Conservation (phyloP, 2,113 vertebrate species). For the Leucosticte australis region DNA sequence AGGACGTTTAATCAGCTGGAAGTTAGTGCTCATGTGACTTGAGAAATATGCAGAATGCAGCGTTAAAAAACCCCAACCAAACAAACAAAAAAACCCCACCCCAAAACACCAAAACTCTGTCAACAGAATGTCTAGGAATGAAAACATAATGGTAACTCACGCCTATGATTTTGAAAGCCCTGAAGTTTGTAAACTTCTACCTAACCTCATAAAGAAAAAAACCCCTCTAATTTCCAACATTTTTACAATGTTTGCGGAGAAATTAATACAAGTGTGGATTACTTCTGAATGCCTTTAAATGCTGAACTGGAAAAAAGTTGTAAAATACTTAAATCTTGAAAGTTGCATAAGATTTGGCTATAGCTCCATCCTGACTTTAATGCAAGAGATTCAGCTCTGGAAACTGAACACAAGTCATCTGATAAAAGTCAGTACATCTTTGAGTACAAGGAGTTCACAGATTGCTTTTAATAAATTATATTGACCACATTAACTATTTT, state of each 20-base stretch:
- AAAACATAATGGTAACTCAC: background rate
- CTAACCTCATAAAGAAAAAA: background rate
- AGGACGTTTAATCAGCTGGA: background rate
- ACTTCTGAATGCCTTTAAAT: background rate
- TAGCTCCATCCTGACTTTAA: background rate
- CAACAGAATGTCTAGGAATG: background rate
- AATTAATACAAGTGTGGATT: background rate
- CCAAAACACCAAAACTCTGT: background rate
- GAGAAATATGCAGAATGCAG: background rate
- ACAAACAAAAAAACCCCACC: no score
- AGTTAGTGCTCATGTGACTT: background rate
- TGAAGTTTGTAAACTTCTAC: background rate
- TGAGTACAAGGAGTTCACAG: background rate
- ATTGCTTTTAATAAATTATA: background rate
- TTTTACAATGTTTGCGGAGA: background rate
- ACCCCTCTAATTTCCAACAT: accelerated
- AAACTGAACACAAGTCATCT: background rate
- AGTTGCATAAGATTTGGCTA: background rate
- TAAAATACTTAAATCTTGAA: background rate
- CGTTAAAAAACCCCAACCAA: background rate
- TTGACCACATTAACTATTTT: background rate
- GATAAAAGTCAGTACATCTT: background rate
- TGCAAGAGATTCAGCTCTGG: background rate
- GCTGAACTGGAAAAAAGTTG: background rate
- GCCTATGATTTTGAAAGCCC: background rate